Evolutionary conservation across 2,113 vertebrate species (phyloP), one percentile per base, ranked within the genome.

Genomic region (Passerina amoena): DNA sequence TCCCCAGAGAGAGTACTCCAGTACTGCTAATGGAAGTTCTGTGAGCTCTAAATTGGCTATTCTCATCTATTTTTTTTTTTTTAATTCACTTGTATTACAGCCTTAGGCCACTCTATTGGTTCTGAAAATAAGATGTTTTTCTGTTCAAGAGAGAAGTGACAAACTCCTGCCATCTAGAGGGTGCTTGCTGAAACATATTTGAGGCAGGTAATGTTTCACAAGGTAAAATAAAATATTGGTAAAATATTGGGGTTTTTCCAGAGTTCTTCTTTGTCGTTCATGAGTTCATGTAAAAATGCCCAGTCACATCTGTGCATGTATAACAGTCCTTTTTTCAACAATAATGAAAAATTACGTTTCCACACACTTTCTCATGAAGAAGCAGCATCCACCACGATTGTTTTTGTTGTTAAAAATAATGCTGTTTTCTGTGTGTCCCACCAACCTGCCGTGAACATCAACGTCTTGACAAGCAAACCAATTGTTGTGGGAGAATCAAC

Each of bases 121-220:
- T 89, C 48, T 79, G 65, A 63, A 79, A 89, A 56, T 1, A 17
- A 57, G 35, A 5, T 35, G 10, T 30, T 86, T 77, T 10, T 30
- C 28, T 42, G 12, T 19, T 79, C 18, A 7, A 3, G 28, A 82
- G n/a, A 30, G 44, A 82, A 33, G 37, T 69, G 78, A 94, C 72
- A 47, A 72, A 72, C 89, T 89, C 48, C 84, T 96, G 95, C 93
- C 94, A 96, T 79, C 89, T 96, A 95, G 80, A 96, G 95, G 69
- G 82, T 72, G 33, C 42, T 33, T 79, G 48, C 57, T 15, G 38
- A 37, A 96, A 94, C 12, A 33, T 18, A 53, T 68, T 33, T 1
- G 4, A 82, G 51, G 44, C 60, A 89, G 45, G 51, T 24, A 25
- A 1, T 38, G 17, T 42, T 82, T 73, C 50, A 70, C 9, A 31